Percentiles rank a stretch among this genome's conserved stretches.
These are phyloP conservation scores for Oreohelix idahoensis DNA, from an alignment of 1,140 invertebrate species.

Conservation along the genomic window DNA sequence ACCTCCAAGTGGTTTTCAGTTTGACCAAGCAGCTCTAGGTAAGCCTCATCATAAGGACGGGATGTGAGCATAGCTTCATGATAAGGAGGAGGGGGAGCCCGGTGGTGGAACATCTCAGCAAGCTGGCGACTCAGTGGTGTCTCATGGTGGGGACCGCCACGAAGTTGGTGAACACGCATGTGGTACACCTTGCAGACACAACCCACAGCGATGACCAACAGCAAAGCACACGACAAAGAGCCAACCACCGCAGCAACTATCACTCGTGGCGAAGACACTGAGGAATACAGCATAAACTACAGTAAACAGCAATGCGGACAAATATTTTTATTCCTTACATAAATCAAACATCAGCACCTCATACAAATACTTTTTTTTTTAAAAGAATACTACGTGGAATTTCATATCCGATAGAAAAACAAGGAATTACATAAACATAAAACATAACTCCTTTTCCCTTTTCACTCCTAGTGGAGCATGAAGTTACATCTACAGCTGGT, in stretches of 20 bases:
- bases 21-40: conserved; percentile 47
- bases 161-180: conserved; percentile 59
- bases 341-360: too few relatives aligned
- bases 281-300: conserved; percentile 20
- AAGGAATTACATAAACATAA: too few relatives aligned
- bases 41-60: conserved; percentile 61
- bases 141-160: conserved; percentile 34
- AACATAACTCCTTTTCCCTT: too few relatives aligned
- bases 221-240: conserved; percentile 73
- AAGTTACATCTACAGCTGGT: too few relatives aligned
- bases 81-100: conserved; percentile 67
- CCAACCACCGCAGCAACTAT: conserved; percentile 76
- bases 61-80: conserved; percentile 69
- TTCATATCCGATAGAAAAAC: too few relatives aligned
- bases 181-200: conserved; percentile 74
- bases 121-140: conserved; percentile 60
- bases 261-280: conserved; percentile 70
- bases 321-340: too few relatives aligned
- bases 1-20: not conserved
- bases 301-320: too few relatives aligned
- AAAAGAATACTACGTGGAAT: too few relatives aligned
- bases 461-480: too few relatives aligned
- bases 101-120: conserved; percentile 57
- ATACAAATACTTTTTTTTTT: too few relatives aligned
- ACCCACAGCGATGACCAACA: conserved; percentile 75